These are phyloP conservation scores for Laspeyria flexula DNA, from an alignment of 2,888 invertebrate species.

Conservation along the genomic window DNA sequence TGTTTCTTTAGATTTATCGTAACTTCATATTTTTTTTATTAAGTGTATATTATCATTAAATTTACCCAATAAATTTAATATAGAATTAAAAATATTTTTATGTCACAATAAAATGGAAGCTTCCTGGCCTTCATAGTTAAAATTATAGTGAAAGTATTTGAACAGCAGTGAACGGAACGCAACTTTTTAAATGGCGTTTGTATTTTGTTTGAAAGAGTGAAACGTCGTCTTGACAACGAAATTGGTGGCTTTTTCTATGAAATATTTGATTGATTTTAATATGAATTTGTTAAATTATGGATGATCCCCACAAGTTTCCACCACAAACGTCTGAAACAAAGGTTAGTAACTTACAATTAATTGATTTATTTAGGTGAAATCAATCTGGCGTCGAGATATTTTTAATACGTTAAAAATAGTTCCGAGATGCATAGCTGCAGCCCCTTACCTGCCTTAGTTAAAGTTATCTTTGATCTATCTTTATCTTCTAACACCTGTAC, in stretches of 20 bases:
- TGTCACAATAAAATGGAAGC: no score
- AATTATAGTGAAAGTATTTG: no score
- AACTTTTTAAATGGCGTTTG: slow-evolving; percentile 60
- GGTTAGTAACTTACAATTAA: slow-evolving; percentile 55
- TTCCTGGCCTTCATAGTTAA: no score
- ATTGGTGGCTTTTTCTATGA: slow-evolving; percentile 67
- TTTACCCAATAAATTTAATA: no score
- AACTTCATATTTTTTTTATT: background rate
- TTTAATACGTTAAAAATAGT: slow-evolving; percentile 73
- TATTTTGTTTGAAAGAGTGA: slow-evolving; percentile 71
- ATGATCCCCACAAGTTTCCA: slow-evolving; percentile 69
- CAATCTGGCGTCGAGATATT: slow-evolving; percentile 58
- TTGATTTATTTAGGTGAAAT: slow-evolving; percentile 31
- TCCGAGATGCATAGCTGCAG: slow-evolving; percentile 65
- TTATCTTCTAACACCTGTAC: background rate
- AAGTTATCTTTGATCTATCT: slow-evolving; percentile 27
- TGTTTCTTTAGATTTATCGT: background rate
- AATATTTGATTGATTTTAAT: slow-evolving; percentile 69
- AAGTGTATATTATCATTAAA: no score
- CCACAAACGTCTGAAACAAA: slow-evolving; percentile 67
- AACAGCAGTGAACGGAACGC: slow-evolving; percentile 42
- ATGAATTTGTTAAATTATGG: slow-evolving; percentile 81
- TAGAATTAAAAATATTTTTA: no score
- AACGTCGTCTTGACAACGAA: slow-evolving; percentile 83
- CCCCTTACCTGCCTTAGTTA: slow-evolving; percentile 44